Conservation (phyloP, 2,888 invertebrate species). For the Phyto melanocephala region DNA sequence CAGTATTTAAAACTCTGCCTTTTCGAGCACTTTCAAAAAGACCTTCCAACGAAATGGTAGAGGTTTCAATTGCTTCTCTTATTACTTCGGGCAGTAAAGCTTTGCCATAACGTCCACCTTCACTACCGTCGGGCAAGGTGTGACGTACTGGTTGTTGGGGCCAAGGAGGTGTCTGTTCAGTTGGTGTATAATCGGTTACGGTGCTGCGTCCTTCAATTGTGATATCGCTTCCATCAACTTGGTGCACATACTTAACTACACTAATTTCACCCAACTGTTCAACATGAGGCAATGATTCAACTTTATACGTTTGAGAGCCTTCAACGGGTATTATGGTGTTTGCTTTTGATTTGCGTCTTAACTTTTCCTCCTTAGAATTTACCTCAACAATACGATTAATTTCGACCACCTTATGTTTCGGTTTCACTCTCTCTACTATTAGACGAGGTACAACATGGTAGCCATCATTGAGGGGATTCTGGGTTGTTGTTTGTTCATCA, state of each 20-base stretch:
- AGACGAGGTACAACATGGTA: conserved; percentile 51
- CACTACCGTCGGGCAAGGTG: conserved; percentile 67
- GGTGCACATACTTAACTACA: conserved; percentile 84
- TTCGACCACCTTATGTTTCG: conserved; percentile 82
- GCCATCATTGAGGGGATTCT: conserved; percentile 58
- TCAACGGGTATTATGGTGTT: conserved; percentile 79
- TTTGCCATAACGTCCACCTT: conserved; percentile 71
- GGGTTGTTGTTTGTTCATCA: conserved; percentile 69
- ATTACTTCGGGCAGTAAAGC: conserved; percentile 76
- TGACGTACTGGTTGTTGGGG: conserved; percentile 71
- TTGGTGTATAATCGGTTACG: conserved; percentile 77
- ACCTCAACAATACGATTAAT: conserved; percentile 86
- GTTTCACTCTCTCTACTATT: conserved; percentile 64
- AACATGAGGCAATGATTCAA: conserved; percentile 82
- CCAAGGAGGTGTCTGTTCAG: conserved; percentile 68
- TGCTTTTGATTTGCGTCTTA: conserved; percentile 80
- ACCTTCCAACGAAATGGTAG: conserved; percentile 84
- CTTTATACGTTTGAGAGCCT: conserved; percentile 80
- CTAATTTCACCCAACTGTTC: conserved; percentile 86
- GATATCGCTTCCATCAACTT: conserved; percentile 80
- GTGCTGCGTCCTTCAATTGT: conserved; percentile 78
- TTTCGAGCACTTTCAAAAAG: conserved; percentile 81
- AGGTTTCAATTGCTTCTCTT: conserved; percentile 80
- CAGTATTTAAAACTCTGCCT: conserved; percentile 73
- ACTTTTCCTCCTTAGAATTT: conserved; percentile 83